A percentile compares a stretch with the other conserved stretches of the same genome.
Evolutionary conservation across 2,113 vertebrate species (phyloP).

Genomic region (Urocolius indicus): DNA sequence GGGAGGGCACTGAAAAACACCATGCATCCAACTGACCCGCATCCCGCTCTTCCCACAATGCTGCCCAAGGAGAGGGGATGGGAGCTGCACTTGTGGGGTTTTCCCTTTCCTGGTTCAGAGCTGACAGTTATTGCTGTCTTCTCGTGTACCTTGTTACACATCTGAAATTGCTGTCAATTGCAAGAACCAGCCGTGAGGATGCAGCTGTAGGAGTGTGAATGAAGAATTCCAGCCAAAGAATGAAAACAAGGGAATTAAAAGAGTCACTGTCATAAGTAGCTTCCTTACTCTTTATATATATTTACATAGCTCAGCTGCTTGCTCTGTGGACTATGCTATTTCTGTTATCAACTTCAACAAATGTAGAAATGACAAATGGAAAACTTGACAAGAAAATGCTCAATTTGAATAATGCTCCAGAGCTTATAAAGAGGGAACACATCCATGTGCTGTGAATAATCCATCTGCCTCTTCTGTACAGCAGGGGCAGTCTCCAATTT

Average conservation of each 20-base stretch:
- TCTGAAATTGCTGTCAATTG: background rate
- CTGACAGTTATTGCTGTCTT: background rate
- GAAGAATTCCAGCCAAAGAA: background rate
- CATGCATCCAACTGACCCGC: accelerated
- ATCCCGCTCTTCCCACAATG: background rate
- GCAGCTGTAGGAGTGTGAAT: background rate
- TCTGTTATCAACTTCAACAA: background rate
- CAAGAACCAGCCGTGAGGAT: background rate
- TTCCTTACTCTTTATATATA: background rate
- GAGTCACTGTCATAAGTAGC: background rate
- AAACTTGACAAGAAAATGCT: background rate
- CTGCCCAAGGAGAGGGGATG: background rate
- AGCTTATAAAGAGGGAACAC: background rate
- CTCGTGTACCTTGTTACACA: background rate
- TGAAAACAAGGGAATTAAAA: background rate
- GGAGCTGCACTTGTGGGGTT: background rate
- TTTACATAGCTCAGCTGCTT: background rate
- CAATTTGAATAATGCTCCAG: background rate
- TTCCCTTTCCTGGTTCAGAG: background rate
- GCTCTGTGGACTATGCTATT: background rate
- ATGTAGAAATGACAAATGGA: background rate
- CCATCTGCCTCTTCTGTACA: background rate
- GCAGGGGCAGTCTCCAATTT: background rate
- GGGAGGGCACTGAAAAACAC: background rate
- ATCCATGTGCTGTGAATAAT: background rate